Evolutionary conservation across 2,888 invertebrate genomes (phyloP).

Genomic region (Phytoseiulus persimilis): DNA sequence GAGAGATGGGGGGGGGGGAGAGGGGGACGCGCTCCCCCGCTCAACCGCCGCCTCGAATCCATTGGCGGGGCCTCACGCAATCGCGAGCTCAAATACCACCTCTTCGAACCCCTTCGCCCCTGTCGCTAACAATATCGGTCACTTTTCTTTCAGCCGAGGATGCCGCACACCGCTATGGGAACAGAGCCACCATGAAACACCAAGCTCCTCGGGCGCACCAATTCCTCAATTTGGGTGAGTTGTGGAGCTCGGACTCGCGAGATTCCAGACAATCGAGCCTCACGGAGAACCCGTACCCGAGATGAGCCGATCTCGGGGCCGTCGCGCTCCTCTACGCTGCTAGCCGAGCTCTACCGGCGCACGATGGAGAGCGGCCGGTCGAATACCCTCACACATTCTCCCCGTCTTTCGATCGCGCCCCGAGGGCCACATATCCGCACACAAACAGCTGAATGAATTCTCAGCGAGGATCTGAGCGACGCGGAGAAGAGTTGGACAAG

Average conservation of each 20-base stretch:
- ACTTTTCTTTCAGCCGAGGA: background rate
- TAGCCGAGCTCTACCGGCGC: too few relatives aligned
- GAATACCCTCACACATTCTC: too few relatives aligned
- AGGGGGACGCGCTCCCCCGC: too few relatives aligned
- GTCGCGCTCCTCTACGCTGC: background rate
- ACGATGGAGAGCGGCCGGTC: too few relatives aligned
- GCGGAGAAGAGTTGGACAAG: background rate
- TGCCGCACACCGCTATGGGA: conserved; percentile 7
- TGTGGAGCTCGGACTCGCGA: background rate
- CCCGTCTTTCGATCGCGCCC: background rate
- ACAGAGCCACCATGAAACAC: conserved; percentile 7
- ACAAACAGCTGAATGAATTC: background rate
- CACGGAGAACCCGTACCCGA: background rate
- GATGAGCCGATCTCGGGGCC: background rate
- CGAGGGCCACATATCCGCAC: background rate
- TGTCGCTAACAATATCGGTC: background rate
- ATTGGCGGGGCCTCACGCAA: too few relatives aligned
- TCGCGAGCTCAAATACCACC: too few relatives aligned
- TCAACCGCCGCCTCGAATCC: too few relatives aligned
- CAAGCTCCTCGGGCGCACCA: conserved; percentile 25
- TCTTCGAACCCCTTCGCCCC: too few relatives aligned
- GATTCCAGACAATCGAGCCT: background rate
- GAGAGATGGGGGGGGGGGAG: too few relatives aligned
- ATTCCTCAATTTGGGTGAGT: conserved; percentile 34
- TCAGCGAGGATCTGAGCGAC: background rate